These are phyloP conservation scores for Pseudanteris insignis DNA, from an alignment of 2,888 invertebrate genomes.

Conservation along the genomic window DNA sequence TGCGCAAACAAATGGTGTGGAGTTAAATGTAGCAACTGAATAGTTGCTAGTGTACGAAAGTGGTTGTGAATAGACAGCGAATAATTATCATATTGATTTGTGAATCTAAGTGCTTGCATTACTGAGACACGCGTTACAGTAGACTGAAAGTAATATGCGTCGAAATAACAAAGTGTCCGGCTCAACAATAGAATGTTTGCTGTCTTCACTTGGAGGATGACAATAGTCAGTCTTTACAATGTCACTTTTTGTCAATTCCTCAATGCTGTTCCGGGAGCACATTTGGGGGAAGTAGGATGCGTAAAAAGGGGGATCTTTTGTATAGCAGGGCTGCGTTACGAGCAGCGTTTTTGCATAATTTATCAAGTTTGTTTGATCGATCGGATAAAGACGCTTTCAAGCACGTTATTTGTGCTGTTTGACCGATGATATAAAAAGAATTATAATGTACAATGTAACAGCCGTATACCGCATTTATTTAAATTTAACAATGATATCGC, in stretches of 20 bases:
- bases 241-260: slow-evolving; percentile 63
- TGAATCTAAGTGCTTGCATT: slow-evolving; percentile 15
- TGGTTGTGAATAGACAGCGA: too few species aligned
- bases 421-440: slow-evolving; percentile 31
- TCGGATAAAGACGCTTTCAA: slow-evolving; percentile 46
- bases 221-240: slow-evolving; percentile 59
- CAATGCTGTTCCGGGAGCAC: slow-evolving; percentile 45
- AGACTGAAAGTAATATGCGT: slow-evolving; percentile 36
- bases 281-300: slow-evolving; percentile 36
- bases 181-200: slow-evolving; percentile 62
- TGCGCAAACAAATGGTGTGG: too few species aligned
- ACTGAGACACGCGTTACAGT: slow-evolving; percentile 23
- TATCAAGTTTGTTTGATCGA: slow-evolving; percentile 61
- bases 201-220: slow-evolving; percentile 59
- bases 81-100: slow-evolving; percentile 29
- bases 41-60: too few species aligned
- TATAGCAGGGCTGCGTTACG: slow-evolving; percentile 45
- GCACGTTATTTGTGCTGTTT: slow-evolving; percentile 33
- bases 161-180: slow-evolving; percentile 46
- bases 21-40: too few species aligned
- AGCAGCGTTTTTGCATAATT: slow-evolving; percentile 56
- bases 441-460: slow-evolving; percentile 15
- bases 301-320: slow-evolving; percentile 40
- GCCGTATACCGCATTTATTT: slow-evolving; percentile 1
- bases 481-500: too few species aligned